Evolutionary conservation across 2,113 vertebrate species (phyloP).

Genomic region (Toxostoma redivivum): DNA sequence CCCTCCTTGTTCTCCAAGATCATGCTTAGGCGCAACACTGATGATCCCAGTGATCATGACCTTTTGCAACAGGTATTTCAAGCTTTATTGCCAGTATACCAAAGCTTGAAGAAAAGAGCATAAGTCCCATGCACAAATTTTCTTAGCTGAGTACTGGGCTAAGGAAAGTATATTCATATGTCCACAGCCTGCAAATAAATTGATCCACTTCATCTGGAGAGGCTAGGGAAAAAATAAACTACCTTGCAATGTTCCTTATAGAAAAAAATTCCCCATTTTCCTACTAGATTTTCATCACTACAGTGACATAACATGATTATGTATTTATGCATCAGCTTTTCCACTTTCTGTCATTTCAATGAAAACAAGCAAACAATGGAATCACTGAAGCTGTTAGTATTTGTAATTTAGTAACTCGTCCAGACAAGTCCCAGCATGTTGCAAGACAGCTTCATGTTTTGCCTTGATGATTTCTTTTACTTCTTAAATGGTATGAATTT

Average conservation of each 20-base stretch:
- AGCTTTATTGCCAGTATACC: not conserved
- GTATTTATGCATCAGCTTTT: not conserved
- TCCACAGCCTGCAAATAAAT: not conserved
- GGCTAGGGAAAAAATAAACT: not conserved
- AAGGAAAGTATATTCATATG: not conserved
- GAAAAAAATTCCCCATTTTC: not conserved
- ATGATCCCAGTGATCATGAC: not conserved
- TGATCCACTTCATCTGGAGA: not conserved
- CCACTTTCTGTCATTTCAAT: not conserved
- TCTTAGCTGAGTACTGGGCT: not conserved
- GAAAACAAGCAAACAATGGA: not conserved
- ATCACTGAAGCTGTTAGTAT: not conserved
- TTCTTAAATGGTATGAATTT: constrained; percentile 3
- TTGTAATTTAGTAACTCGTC: constrained; percentile 8
- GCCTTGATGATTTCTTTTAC: not conserved
- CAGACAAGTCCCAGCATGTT: constrained; percentile 16
- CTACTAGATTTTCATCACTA: not conserved
- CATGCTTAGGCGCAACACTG: fast-evolving
- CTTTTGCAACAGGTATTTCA: not conserved
- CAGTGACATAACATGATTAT: not conserved
- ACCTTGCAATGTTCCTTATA: not conserved
- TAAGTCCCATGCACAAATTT: not conserved
- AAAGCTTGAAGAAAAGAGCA: not conserved
- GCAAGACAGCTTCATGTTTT: constrained; percentile 9
- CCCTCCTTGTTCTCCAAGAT: not conserved